Conservation (phyloP, 2,888 invertebrate species). For the Eupelmus urozonus region DNA sequence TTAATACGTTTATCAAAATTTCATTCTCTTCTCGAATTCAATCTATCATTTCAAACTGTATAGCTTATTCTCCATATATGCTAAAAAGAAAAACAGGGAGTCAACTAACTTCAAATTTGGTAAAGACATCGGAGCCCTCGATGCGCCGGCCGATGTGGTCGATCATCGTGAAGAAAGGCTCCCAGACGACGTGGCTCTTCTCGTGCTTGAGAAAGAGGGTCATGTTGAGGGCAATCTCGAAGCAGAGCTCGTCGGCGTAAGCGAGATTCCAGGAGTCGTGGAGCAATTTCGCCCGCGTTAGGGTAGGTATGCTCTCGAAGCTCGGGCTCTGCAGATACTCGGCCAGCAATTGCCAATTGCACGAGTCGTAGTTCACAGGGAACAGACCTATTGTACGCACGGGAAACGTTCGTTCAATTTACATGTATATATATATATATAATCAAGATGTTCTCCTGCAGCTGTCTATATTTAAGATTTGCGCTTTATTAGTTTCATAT, state of each 20-base stretch:
- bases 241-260: slow-evolving; percentile 87
- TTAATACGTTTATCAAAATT: no score
- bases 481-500: no score
- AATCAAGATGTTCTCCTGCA: no score
- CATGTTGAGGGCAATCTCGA: slow-evolving; percentile 88
- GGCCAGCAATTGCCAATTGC: slow-evolving; percentile 87
- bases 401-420: no score
- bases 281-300: slow-evolving; percentile 86
- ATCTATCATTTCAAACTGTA: no score
- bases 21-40: no score
- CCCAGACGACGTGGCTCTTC: slow-evolving; percentile 88
- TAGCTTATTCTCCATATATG: no score
- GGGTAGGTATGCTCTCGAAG: slow-evolving; percentile 81
- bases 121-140: slow-evolving; percentile 82
- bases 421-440: no score
- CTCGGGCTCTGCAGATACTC: slow-evolving; percentile 79
- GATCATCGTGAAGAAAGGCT: slow-evolving; percentile 89
- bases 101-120: slow-evolving; percentile 84
- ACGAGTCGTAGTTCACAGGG: slow-evolving; percentile 88
- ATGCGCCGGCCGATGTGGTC: slow-evolving; percentile 89
- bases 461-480: no score
- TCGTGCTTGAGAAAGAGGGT: slow-evolving; percentile 87
- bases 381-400: no score
- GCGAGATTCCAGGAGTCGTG: slow-evolving; percentile 90
- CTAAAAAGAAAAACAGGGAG: no score